A percentile compares a stretch with the other conserved stretches of the same genome.
Conservation (phyloP, 2,113 vertebrate genomes). For the Chunga burmeisteri region DNA sequence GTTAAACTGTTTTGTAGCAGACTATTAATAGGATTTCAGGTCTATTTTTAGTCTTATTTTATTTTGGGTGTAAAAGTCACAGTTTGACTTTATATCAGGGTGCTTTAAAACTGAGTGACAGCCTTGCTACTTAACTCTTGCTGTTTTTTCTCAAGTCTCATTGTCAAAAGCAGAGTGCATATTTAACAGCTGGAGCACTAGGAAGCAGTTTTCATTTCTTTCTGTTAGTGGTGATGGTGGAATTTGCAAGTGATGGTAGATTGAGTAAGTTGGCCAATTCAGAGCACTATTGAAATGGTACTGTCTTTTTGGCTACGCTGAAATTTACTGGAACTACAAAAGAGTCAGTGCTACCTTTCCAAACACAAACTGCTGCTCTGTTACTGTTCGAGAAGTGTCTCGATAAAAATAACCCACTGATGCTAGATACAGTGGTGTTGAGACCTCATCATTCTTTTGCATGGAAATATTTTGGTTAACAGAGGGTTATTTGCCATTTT, state of each 20-base stretch:
- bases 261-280: not conserved
- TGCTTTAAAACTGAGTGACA: not conserved
- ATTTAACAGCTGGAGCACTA: not conserved
- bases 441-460: not conserved
- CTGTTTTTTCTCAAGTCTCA: not conserved
- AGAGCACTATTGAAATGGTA: not conserved
- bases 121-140: not conserved
- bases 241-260: conserved; percentile 5
- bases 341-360: not conserved
- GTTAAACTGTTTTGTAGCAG: conserved; percentile 8
- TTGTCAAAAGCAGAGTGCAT: not conserved
- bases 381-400: not conserved
- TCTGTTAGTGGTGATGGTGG: not conserved
- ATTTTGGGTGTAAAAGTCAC: not conserved
- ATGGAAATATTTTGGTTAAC: not conserved
- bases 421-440: not conserved
- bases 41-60: conserved; percentile 4
- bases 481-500: not conserved
- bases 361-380: not conserved
- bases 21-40: not conserved
- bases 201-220: not conserved
- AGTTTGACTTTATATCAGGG: not conserved
- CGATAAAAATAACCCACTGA: not conserved
- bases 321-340: not conserved
- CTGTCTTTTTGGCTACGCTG: not conserved